Evolutionary conservation across 1,140 invertebrate genomes (phyloP).

Genomic region (Neuroterus valhalla): DNA sequence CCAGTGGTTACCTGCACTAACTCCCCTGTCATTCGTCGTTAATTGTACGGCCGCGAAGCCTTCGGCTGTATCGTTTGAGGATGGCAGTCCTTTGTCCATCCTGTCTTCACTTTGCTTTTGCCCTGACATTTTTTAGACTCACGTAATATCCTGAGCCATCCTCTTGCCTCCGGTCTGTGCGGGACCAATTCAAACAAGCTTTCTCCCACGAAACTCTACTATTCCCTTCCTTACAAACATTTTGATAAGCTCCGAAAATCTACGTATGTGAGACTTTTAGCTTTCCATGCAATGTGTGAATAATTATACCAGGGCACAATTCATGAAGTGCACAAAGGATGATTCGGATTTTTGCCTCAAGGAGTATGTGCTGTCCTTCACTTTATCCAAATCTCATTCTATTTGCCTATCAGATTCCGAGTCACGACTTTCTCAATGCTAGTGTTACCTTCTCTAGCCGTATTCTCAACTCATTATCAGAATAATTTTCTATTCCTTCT

Average conservation of each 20-base stretch:
- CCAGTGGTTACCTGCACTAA: slow-evolving; percentile 45
- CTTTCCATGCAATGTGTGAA: no score
- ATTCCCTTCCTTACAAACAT: not conserved
- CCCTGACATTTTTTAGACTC: slow-evolving; percentile 67
- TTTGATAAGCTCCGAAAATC: slow-evolving; percentile 33
- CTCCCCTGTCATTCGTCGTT: slow-evolving; percentile 63
- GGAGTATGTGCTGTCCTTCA: no score
- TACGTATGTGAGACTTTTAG: not conserved
- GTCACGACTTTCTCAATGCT: no score
- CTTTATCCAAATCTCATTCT: no score
- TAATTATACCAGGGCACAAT: no score
- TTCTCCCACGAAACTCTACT: slow-evolving; percentile 36
- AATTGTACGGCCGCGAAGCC: slow-evolving; percentile 65
- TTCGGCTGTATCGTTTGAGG: slow-evolving; percentile 68
- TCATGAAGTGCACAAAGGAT: no score
- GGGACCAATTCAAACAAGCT: slow-evolving; percentile 52
- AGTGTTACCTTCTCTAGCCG: no score
- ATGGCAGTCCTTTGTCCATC: slow-evolving; percentile 66
- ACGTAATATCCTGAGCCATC: slow-evolving; percentile 70
- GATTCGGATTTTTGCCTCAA: no score
- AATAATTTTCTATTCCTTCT: no score
- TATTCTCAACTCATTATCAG: no score
- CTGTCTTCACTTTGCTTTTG: slow-evolving; percentile 65
- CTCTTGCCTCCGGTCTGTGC: slow-evolving; percentile 44
- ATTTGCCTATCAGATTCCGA: no score